Evolutionary conservation across 2,888 invertebrate genomes (phyloP), one percentile per base, ranked within the genome.

Genomic region (Drosophila infuscata): DNA sequence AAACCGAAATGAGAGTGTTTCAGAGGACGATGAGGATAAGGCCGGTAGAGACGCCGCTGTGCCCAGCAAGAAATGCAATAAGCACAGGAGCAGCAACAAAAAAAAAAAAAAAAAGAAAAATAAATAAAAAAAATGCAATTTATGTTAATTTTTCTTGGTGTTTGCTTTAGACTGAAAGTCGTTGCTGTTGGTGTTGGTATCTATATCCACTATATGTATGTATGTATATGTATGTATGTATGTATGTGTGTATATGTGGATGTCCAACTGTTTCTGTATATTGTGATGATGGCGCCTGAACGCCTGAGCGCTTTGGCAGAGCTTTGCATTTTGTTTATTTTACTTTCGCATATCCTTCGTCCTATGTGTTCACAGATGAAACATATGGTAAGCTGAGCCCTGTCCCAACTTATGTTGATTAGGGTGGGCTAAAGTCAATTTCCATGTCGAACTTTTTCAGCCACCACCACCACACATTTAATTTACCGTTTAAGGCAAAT

Each of bases 101-200:
- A 59, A 46, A 30, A 9, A 17, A 6, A 15, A 17, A 15, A 9
- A 25, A 62, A 69, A 65, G 43, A 70, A 65, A 43, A 46, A 20
- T 8, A 46, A 15, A 25, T 41, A 57, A 69, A 70, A 70, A 62
- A 72, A 67, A 43, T 85, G 77, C 89, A 88, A 88, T 88, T 88
- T 88, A 90, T 88, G 90, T 90, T 88, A 88, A 90, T 90, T 90
- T 90, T 90, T 70, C 88, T 74, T 70, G 72, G 79, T 82, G 89
- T 89, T 89, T 86, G 84, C 85, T 87, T 85, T 85, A 72, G 83
- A 54, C 69, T 65, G 63, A 64, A 66, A 67, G 54, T 35, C 33
- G 41, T 30, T 51, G 49, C 35, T 71, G 29, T 38, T 54, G 20
- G 41, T 49, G 36, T 59, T 36, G 29, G 59, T 74, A 61, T 69